Evolutionary conservation across 1,140 invertebrate genomes (phyloP).

Genomic region (Metaphire vulgaris): DNA sequence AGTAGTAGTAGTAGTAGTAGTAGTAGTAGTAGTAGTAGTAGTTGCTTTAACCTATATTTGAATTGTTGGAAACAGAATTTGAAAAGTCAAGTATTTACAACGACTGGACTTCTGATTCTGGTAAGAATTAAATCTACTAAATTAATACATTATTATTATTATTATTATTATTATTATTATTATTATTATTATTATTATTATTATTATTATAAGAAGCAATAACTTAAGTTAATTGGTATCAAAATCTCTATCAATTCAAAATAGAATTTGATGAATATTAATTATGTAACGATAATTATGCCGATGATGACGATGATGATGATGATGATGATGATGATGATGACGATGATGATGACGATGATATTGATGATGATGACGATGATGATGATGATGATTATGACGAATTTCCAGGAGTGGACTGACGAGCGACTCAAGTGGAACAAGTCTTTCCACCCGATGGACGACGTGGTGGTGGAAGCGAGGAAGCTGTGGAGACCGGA

Average conservation of each 20-base stretch:
- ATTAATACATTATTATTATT: not conserved
- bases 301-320: too few relatives aligned
- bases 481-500: conserved; percentile 30
- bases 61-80: conserved; percentile 24
- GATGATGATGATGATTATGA: not conserved
- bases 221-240: too few relatives aligned
- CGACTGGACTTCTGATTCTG: conserved; percentile 30
- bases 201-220: not conserved
- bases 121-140: conserved; percentile 12
- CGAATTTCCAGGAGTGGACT: conserved; percentile 30
- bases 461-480: conserved; percentile 28
- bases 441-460: not conserved
- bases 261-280: not conserved
- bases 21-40: too few relatives aligned
- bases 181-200: not conserved
- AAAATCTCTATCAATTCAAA: too few relatives aligned
- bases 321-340: not conserved
- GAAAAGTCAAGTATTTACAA: conserved; percentile 29
- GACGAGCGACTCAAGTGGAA: conserved; percentile 29
- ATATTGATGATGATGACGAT: not conserved
- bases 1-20: too few relatives aligned
- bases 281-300: too few relatives aligned
- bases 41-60: too few relatives aligned
- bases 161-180: not conserved
- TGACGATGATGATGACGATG: not conserved